A percentile compares a stretch with the other conserved stretches of the same genome.
Evolutionary conservation across 2,888 invertebrate species (phyloP).

Genomic region (Lasioglossum figueresi): DNA sequence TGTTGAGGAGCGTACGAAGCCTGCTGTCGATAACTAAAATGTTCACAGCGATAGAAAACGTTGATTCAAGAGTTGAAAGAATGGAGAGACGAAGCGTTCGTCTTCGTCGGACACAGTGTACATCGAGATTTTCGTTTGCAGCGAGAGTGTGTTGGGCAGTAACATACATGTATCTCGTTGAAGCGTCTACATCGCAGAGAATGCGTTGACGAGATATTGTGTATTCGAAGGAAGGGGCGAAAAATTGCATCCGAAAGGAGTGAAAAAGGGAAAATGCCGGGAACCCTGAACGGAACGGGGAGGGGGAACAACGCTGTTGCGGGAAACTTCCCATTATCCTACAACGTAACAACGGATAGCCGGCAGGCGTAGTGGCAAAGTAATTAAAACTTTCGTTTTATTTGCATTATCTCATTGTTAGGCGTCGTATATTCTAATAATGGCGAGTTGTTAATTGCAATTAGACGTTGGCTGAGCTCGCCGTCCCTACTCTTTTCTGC

Average conservation of each 20-base stretch:
- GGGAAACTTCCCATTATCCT: conserved; percentile 82
- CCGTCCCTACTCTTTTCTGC: conserved; percentile 34
- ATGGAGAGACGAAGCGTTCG: background rate
- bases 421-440: conserved; percentile 83
- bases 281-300: conserved; percentile 39
- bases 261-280: conserved; percentile 21
- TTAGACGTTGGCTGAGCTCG: conserved; percentile 79
- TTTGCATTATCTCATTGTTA: conserved; percentile 84
- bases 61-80: background rate
- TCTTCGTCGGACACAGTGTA: background rate
- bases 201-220: conserved; percentile 47
- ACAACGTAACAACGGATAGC: conserved; percentile 80
- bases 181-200: conserved; percentile 7
- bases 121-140: background rate
- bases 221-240: conserved; percentile 17
- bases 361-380: conserved; percentile 80
- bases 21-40: background rate
- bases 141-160: conserved; percentile 23
- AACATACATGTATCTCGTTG: background rate
- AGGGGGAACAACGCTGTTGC: conserved; percentile 75
- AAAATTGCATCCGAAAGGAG: conserved; percentile 14
- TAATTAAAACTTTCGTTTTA: conserved; percentile 84
- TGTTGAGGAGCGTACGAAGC: background rate
- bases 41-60: background rate
- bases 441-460: conserved; percentile 84